Percentiles rank a stretch among this genome's conserved stretches.
Evolutionary conservation across 2,797 vertebrate genomes (phyloP).

Genomic region (Zalophus californianus): DNA sequence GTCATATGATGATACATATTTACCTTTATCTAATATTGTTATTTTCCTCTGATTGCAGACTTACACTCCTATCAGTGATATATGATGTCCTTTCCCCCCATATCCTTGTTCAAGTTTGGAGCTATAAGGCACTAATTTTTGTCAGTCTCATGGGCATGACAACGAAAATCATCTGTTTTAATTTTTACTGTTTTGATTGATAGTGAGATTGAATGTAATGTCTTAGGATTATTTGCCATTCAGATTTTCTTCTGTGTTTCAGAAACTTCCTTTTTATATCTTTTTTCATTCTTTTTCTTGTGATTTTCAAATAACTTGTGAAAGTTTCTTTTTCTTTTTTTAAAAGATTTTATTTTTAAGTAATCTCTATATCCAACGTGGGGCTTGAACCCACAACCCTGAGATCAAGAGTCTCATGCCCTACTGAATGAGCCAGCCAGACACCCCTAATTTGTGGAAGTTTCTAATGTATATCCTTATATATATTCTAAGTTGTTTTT

Average conservation of each 20-base stretch:
- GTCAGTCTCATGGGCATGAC: background rate
- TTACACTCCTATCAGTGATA: background rate
- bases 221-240: background rate
- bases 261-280: background rate
- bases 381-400: background rate
- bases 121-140: background rate
- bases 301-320: slow-evolving; percentile 25
- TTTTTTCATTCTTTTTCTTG: background rate
- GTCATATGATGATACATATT: background rate
- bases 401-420: background rate
- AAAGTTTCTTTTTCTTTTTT: background rate
- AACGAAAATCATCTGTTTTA: background rate
- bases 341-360: background rate
- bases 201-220: background rate
- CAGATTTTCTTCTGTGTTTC: background rate
- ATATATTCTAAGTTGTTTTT: background rate
- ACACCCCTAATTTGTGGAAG: background rate
- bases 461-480: background rate
- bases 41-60: background rate
- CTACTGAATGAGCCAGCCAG: background rate
- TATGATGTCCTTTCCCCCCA: too few species aligned
- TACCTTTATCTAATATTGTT: background rate
- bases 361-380: background rate
- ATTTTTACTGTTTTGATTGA: background rate
- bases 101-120: background rate